These are phyloP conservation scores for Morelia viridis DNA, from an alignment of 2,797 vertebrate genomes.

Conservation along the genomic window DNA sequence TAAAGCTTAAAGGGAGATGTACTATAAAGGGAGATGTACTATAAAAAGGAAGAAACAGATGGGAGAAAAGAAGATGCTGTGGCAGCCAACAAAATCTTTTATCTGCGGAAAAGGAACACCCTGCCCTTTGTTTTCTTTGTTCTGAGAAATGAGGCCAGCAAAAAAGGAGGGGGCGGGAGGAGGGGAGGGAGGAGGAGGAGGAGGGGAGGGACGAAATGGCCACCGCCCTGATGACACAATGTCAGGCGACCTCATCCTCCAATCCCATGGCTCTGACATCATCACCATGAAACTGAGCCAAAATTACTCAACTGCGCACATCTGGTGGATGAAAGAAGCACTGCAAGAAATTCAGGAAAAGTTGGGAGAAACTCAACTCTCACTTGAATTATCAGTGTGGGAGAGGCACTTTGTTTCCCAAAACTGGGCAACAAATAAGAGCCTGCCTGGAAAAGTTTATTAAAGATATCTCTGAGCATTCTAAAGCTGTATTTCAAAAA, in stretches of 20 bases:
- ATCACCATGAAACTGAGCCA: constrained; percentile 69
- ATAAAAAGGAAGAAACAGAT: constrained; percentile 58
- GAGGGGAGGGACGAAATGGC: constrained; percentile 16
- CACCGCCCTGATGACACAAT: constrained; percentile 52
- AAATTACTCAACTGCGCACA: constrained; percentile 88
- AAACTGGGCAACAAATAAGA: accelerated
- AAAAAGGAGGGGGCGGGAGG: constrained; percentile 40
- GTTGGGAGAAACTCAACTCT: accelerated
- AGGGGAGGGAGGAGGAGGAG: constrained; percentile 15
- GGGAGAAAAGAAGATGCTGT: constrained; percentile 35
- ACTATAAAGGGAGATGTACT: not conserved
- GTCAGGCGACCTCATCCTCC: constrained; percentile 73
- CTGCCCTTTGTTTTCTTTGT: constrained; percentile 71
- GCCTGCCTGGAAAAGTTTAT: accelerated
- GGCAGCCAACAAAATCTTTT: constrained; percentile 43
- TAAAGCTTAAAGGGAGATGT: constrained; percentile 13
- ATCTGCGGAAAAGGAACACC: constrained; percentile 57
- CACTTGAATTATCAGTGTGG: accelerated
- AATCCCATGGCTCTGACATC: constrained; percentile 74
- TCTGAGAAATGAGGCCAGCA: constrained; percentile 67
- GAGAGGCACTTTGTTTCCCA: not conserved
- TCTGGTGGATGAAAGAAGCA: constrained; percentile 74
- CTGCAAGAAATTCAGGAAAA: constrained; percentile 42
- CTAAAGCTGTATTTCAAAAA: not conserved
- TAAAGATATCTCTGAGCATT: accelerated